phyloP scores from a whole-genome alignment of 2,797 vertebrate species.

The Siniperca undulata region DNA sequence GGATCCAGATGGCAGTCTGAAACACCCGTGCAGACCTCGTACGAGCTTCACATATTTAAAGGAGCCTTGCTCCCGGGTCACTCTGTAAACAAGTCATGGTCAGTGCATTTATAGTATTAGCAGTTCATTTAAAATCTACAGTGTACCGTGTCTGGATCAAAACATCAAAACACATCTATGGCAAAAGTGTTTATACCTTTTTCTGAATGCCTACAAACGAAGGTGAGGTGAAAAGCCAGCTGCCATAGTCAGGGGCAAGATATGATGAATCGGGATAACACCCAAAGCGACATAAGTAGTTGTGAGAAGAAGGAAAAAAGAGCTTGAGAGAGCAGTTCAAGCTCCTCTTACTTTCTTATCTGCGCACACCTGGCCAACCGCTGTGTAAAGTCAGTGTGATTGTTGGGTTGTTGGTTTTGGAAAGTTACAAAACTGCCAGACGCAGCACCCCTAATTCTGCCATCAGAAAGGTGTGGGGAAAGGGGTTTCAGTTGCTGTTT shows the following conservation, averaged over 20 bases:
- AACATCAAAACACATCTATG: not conserved
- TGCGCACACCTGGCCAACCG: not conserved
- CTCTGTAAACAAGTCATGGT: slow-evolving; percentile 63
- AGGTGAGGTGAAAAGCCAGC: not conserved
- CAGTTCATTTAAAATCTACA: not conserved
- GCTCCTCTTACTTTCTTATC: not conserved
- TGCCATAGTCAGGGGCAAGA: not conserved
- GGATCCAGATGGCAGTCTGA: slow-evolving; percentile 92
- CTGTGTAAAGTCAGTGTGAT: not conserved
- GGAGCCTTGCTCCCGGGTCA: slow-evolving; percentile 77
- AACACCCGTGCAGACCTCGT: slow-evolving; percentile 86
- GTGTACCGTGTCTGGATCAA: not conserved
- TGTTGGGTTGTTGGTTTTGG: not conserved
- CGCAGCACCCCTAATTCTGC: not conserved
- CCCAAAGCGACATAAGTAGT: not conserved
- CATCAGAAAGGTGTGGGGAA: not conserved
- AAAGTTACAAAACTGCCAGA: not conserved
- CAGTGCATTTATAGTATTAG: not conserved
- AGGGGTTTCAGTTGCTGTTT: not conserved
- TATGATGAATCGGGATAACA: not conserved
- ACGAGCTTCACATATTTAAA: slow-evolving; percentile 88
- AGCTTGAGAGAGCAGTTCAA: not conserved
- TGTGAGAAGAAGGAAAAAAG: not conserved
- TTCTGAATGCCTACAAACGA: not conserved
- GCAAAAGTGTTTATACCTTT: not conserved